phyloP scores from a whole-genome alignment of 2,113 vertebrate species.

The Connochaetes taurinus region DNA sequence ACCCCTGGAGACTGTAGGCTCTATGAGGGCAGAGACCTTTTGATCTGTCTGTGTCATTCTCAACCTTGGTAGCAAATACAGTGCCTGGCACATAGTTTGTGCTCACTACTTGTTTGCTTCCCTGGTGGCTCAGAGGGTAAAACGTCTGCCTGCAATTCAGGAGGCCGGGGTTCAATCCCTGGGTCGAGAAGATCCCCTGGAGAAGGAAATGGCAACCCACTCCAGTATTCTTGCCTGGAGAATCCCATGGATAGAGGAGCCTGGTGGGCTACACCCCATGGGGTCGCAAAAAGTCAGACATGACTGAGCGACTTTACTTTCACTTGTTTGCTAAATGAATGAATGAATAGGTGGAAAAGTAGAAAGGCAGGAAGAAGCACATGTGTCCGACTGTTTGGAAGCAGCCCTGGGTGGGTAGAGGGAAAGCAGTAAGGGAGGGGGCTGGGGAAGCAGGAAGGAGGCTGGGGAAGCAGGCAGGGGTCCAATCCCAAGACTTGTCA shows the following conservation, averaged over 20 bases:
- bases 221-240: too few relatives aligned
- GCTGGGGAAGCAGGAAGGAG: not conserved
- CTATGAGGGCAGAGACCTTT: not conserved
- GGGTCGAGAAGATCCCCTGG: too few relatives aligned
- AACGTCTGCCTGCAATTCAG: too few relatives aligned
- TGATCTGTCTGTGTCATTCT: not conserved
- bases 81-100: not conserved
- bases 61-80: not conserved
- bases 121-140: too few relatives aligned
- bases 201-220: too few relatives aligned
- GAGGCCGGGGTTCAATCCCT: too few relatives aligned
- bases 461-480: not conserved
- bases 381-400: fast-evolving
- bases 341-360: not conserved
- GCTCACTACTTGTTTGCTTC: not conserved
- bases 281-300: too few relatives aligned
- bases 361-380: not conserved
- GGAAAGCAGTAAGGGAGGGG: not conserved
- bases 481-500: too few relatives aligned
- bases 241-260: too few relatives aligned
- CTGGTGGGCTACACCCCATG: too few relatives aligned
- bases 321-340: not conserved
- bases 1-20: not conserved
- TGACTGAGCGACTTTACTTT: too few relatives aligned
- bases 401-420: too few relatives aligned